Percentiles rank a stretch among this genome's conserved stretches.
Conservation (phyloP, 2,113 vertebrate genomes). For the Melanerpes aurifrons region DNA sequence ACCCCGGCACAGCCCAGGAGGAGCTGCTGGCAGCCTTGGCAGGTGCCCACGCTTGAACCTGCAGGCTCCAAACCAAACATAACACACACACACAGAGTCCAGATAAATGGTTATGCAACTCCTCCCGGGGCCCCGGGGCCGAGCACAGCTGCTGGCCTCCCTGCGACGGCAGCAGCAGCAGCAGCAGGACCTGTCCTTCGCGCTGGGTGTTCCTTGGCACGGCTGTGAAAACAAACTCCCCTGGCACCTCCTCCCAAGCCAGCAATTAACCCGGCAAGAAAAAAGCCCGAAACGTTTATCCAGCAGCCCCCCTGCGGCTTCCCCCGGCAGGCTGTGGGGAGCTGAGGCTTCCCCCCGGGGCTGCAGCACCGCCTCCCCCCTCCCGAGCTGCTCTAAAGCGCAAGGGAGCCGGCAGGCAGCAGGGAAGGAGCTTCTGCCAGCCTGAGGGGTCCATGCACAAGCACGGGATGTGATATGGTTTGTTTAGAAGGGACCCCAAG, state of each 20-base stretch:
- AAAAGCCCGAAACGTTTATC: no score
- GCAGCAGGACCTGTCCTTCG: neutral
- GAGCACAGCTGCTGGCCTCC: accelerated
- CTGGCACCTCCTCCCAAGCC: neutral
- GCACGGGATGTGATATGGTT: no score
- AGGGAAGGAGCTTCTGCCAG: no score
- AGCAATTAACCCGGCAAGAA: neutral
- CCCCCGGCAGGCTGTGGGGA: neutral
- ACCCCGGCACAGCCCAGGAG: no score
- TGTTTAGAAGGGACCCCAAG: no score
- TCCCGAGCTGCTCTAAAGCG: neutral
- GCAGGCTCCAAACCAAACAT: no score
- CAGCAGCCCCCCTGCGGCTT: neutral
- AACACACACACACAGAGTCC: no score
- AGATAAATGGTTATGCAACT: no score
- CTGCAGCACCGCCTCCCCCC: neutral
- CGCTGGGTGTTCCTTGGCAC: neutral
- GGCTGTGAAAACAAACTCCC: neutral
- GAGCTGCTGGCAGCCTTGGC: no score
- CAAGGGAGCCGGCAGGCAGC: no score
- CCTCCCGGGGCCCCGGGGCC: neutral
- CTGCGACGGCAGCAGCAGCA: neutral
- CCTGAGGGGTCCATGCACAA: no score
- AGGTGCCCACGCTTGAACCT: no score
- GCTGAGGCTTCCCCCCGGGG: neutral